A percentile compares a stretch with the other conserved stretches of the same genome.
Evolutionary conservation across 2,888 invertebrate species (phyloP).

Genomic region (Alloscopus bannaensis): DNA sequence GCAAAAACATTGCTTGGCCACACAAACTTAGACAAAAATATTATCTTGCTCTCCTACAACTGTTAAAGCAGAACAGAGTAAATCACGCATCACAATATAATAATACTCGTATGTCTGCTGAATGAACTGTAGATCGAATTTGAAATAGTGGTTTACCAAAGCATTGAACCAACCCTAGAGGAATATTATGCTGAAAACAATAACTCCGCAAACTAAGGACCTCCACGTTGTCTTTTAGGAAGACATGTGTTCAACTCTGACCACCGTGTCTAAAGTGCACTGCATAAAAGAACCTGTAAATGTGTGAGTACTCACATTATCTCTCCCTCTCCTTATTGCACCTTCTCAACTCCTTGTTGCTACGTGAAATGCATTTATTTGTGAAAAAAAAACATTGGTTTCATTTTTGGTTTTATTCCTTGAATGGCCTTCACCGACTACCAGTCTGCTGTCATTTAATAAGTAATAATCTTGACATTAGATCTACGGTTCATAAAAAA

Average conservation of each 20-base stretch:
- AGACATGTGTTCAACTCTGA: no score
- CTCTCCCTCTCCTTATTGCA: no score
- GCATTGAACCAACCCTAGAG: no score
- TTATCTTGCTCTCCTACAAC: constrained; percentile 19
- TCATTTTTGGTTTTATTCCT: constrained; percentile 44
- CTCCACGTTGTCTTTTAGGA: no score
- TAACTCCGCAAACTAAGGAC: no score
- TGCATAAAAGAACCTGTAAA: no score
- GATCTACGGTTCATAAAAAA: constrained; percentile 44
- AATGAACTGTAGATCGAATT: no score
- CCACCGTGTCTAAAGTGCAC: no score
- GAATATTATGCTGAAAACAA: no score
- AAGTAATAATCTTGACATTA: constrained; percentile 47
- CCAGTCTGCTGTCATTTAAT: constrained; percentile 53
- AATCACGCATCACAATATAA: constrained; percentile 52
- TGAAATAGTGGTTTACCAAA: constrained; percentile 3
- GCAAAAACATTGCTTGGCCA: constrained; percentile 37
- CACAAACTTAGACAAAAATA: neutral
- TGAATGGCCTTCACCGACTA: constrained; percentile 54
- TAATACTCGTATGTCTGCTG: no score
- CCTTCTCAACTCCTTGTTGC: no score
- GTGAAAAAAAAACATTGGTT: constrained; percentile 38
- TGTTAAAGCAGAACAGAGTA: constrained; percentile 55
- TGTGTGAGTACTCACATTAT: no score
- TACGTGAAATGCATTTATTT: constrained; percentile 28